Conservation (phyloP, 2,888 invertebrate genomes). For the Stratiomys singularior region DNA sequence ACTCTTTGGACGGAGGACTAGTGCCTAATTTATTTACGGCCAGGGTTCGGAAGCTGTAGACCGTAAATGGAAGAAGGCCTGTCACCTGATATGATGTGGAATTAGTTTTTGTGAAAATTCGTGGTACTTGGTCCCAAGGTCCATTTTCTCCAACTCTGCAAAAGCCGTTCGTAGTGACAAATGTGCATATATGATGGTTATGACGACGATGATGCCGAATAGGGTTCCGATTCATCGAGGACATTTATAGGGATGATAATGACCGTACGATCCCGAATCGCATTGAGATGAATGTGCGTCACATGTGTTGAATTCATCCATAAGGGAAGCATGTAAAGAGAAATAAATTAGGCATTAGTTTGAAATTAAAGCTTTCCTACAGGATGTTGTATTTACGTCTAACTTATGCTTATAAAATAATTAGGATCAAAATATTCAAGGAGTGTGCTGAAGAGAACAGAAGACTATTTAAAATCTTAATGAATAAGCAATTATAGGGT, state of each 20-base stretch:
- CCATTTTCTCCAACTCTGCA: slow-evolving; percentile 76
- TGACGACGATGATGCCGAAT: slow-evolving; percentile 1
- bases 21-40: slow-evolving; percentile 78
- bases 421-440: too few species aligned
- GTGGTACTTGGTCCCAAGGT: slow-evolving; percentile 72
- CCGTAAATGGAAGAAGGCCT: slow-evolving; percentile 76
- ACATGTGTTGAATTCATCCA: not conserved
- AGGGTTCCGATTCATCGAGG: not conserved
- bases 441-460: too few species aligned
- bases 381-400: too few species aligned
- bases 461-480: too few species aligned
- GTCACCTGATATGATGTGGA: slow-evolving; percentile 74
- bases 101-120: slow-evolving; percentile 73
- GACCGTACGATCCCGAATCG: not conserved
- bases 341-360: slow-evolving; percentile 37
- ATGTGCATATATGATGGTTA: not conserved
- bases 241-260: not conserved
- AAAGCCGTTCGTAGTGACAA: not conserved
- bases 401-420: too few species aligned
- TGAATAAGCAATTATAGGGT: too few species aligned
- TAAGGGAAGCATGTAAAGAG: slow-evolving; percentile 16
- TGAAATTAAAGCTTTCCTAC: slow-evolving; percentile 36
- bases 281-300: not conserved
- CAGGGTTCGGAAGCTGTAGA: slow-evolving; percentile 78
- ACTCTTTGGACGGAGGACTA: slow-evolving; percentile 75